Evolutionary conservation across 2,888 invertebrate genomes (phyloP).

Genomic region (Dione juno): DNA sequence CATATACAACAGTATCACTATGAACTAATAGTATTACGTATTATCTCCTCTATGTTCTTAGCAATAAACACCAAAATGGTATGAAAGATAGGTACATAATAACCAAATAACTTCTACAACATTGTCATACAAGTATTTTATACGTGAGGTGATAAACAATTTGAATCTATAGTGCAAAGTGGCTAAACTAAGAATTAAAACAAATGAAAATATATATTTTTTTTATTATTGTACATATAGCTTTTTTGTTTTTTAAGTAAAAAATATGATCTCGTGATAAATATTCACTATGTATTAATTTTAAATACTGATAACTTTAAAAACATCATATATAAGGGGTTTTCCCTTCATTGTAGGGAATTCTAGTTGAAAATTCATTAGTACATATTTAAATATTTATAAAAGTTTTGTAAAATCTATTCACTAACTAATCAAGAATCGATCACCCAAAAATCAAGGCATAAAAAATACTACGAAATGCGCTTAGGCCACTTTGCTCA

Average conservation of each 20-base stretch:
- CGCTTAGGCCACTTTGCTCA: slow-evolving; percentile 11
- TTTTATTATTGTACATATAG: too few relatives aligned
- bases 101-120: slow-evolving; percentile 24
- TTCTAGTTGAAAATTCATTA: too few relatives aligned
- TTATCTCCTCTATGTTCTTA: not conserved
- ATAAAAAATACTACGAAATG: not conserved
- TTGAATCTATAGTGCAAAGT: slow-evolving; percentile 9
- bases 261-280: too few relatives aligned
- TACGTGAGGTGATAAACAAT: slow-evolving; percentile 39
- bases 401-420: not conserved
- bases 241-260: too few relatives aligned
- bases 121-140: slow-evolving; percentile 37
- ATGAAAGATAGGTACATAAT: not conserved
- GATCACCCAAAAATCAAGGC: not conserved
- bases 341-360: too few relatives aligned
- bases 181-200: not conserved
- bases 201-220: too few relatives aligned
- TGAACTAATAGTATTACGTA: not conserved
- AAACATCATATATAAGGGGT: too few relatives aligned
- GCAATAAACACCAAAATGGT: slow-evolving; percentile 3
- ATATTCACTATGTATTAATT: too few relatives aligned
- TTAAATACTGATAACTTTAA: too few relatives aligned
- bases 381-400: too few relatives aligned
- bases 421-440: not conserved
- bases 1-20: slow-evolving; percentile 6